Evolutionary conservation across 1,140 invertebrate genomes (phyloP), one percentile per base, ranked within the genome.

Genomic region (Drosophila sulfurigaster): DNA sequence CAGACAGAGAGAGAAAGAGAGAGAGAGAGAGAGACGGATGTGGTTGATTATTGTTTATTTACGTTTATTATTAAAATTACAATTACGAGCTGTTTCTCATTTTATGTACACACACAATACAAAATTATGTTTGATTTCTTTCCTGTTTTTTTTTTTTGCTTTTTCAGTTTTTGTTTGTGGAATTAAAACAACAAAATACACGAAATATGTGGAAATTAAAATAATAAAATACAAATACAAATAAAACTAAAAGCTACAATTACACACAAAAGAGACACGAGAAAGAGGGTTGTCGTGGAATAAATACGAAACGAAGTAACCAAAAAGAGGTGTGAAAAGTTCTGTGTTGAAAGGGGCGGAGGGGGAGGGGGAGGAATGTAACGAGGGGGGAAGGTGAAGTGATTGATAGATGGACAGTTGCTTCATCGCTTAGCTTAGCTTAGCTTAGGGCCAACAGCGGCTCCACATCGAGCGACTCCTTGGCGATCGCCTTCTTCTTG

Each of bases 401-500:
- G 35, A 10, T 25, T 4, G 20, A 4, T 25, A 10, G 35, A 38
- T 32, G 6, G 32, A 32, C 35, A 38, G 6, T 38, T 38, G 35
- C 20, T 25, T 20, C 20, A 25, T 25, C 20, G 20, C 41, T 8
- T 70, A 20, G 25, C 35, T 6, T 32, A 32, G 60, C 63, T 93
- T 93, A 96, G 92, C 96, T 96, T 46, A 96, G 92, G 1, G 96
- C 96, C 66, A 96, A 88, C 11, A 96, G 82, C 0, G 95, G 95
- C 86, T 96, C 95, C 43, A 94, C 56, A 52, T 92, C 76, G 5
- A 77, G 32, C 63, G 81, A 75, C 62, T 82, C 74, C 91, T 94
- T 91, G 80, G 93, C 73, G 91, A 92, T 70, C 91, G 93, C 35
- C 92, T 93, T 88, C 93, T 94, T 91, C 93, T 94, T 95, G 54